Base-by-base conservation (phyloP, 2,797 vertebrate species). In the Masticophis lateralis region DNA sequence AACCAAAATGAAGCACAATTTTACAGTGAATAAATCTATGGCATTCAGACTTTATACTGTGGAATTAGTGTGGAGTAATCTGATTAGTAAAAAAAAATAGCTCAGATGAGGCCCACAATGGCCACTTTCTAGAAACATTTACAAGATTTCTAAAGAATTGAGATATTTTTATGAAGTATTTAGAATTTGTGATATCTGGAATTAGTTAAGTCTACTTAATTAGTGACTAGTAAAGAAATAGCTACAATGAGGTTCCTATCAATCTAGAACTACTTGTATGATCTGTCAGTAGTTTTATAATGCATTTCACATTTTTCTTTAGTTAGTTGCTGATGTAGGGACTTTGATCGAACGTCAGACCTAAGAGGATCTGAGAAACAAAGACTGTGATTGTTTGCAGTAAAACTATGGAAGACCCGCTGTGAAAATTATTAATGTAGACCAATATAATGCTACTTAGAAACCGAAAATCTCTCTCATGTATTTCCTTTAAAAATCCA, bases 341-440 rank as follows among this genome's bases (percentile, higher is more conserved):
- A 96, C 96, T 98, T 97, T 97, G 96, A 96, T 97, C 4, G 51
- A 97, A 94, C 28, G 95, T 97, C 97, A 97, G 94, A 96, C 94
- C 93, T 98, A 98, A 98, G 97, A 98, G 98, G 98, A 98, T 98
- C 97, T 98, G 95, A 94, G 95, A 96, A 98, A 98, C 98, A 98
- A 98, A 98, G 97, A 74, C 97, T 93, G 56, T 87, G 56, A 93
- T 98, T 98, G 98, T 98, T 97, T 96, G 96, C 92, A 95, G 94
- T 95, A 97, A 96, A 97, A 97, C 96, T 96, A 51, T 96, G 95
- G 97, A 97, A 95, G 96, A 96, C 98, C 97, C 97, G 98, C 98
- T 98, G 98, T 96, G 98, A 97, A 98, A 98, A 97, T 97, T 97
- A 98, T 98, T 98, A 98, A 98, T 98, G 97, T 97, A 97, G 97